A percentile compares a stretch with the other conserved stretches of the same genome.
phyloP scores from a whole-genome alignment of 2,888 invertebrate species.

The Pyrochroa serraticornis region DNA sequence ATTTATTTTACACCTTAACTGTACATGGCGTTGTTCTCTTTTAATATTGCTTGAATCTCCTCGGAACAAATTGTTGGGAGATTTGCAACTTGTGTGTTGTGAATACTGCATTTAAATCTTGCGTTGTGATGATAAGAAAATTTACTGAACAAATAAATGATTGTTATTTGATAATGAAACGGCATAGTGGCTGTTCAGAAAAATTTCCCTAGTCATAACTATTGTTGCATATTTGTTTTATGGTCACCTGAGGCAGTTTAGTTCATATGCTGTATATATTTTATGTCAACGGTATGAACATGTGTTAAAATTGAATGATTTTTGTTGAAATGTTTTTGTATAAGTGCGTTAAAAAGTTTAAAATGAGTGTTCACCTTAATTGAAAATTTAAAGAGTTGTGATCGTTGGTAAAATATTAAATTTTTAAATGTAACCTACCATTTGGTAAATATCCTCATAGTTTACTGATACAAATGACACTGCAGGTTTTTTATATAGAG shows the following conservation, averaged over 20 bases:
- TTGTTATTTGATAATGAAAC: no score
- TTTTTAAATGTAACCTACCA: neutral
- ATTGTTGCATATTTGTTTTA: slow-evolving; percentile 11
- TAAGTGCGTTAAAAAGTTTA: neutral
- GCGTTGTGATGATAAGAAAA: slow-evolving; percentile 19
- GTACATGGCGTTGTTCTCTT: neutral
- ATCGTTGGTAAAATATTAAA: no score
- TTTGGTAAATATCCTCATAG: neutral
- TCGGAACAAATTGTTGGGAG: neutral
- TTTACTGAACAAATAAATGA: neutral
- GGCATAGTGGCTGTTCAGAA: slow-evolving; percentile 2
- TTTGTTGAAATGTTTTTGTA: slow-evolving; percentile 15
- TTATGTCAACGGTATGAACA: slow-evolving; percentile 14
- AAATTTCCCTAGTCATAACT: slow-evolving; percentile 23
- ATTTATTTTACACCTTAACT: slow-evolving; percentile 3
- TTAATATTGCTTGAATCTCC: slow-evolving; percentile 16
- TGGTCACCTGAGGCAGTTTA: slow-evolving; percentile 11
- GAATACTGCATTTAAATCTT: slow-evolving; percentile 16
- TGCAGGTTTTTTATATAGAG: slow-evolving; percentile 24
- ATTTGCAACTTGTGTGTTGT: slow-evolving; percentile 3
- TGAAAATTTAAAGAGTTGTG: no score
- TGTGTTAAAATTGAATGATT: slow-evolving; percentile 8
- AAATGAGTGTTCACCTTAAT: no score
- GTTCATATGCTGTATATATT: slow-evolving; percentile 12
- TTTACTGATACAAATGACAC: slow-evolving; percentile 2